Evolutionary conservation across 1,140 invertebrate genomes (phyloP).

Genomic region (Drosophila kurseongensis): DNA sequence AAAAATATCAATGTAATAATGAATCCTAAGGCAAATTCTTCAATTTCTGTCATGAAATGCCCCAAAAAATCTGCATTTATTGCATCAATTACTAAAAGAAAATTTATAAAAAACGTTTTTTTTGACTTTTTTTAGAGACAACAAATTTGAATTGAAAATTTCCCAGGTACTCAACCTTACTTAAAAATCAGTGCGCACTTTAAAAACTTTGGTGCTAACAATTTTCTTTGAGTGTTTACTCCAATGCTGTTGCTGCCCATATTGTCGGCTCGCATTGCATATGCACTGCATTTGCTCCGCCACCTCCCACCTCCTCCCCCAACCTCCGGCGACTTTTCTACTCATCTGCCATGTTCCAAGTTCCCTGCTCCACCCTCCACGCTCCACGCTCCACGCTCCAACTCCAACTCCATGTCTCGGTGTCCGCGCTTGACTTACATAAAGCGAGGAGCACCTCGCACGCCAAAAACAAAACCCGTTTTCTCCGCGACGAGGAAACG

Average conservation of each 20-base stretch:
- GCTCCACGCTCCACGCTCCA: conserved; percentile 24
- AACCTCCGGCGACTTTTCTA: conserved; percentile 22
- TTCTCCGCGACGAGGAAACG: conserved; percentile 70
- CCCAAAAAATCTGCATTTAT: no score
- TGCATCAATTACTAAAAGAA: no score
- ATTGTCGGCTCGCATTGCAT: conserved; percentile 56
- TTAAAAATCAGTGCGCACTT: no score
- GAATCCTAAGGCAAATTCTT: no score
- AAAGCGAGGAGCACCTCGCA: conserved; percentile 73
- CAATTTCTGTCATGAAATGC: no score
- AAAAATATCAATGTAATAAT: not conserved
- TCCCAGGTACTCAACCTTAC: no score
- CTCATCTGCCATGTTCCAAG: conserved; percentile 17
- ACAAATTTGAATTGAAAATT: no score
- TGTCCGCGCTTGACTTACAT: conserved; percentile 75
- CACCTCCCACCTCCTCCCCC: conserved; percentile 18
- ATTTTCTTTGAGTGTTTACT: not conserved
- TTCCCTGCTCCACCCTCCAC: conserved; percentile 15
- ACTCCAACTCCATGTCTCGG: conserved; percentile 10
- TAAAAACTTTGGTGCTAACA: no score
- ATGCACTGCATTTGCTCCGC: conserved; percentile 63
- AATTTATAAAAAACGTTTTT: no score
- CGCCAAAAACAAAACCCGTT: conserved; percentile 60
- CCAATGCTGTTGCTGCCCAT: conserved; percentile 36
- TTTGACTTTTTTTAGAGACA: no score